phyloP scores from a whole-genome alignment of 2,888 invertebrate genomes.

The Vannuccia rotundouncinata region DNA sequence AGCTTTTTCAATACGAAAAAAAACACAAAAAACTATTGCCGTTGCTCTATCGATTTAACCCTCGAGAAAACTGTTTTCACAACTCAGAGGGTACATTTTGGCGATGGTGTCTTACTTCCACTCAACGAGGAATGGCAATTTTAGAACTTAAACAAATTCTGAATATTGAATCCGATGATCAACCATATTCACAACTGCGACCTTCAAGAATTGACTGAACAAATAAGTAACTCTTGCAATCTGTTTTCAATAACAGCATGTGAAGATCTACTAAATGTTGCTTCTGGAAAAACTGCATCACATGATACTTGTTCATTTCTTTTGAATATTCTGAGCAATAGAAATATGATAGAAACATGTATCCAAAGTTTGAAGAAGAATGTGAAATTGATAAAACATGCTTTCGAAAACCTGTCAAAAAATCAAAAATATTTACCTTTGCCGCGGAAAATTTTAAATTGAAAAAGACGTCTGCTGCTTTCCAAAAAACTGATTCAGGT shows the following conservation, averaged over 20 bases:
- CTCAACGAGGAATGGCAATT: slow-evolving; percentile 37
- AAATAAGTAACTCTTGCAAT: slow-evolving; percentile 16
- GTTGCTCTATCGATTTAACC: slow-evolving; percentile 37
- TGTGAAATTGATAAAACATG: neutral
- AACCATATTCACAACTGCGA: slow-evolving; percentile 11
- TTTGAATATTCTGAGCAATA: slow-evolving; percentile 4
- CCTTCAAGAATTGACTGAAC: slow-evolving; percentile 17
- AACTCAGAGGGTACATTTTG: slow-evolving; percentile 34
- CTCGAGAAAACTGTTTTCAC: slow-evolving; percentile 40
- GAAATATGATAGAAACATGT: neutral
- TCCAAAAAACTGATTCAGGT: neutral
- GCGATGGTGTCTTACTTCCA: slow-evolving; percentile 38
- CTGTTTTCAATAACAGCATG: slow-evolving; percentile 12
- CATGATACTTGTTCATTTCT: neutral
- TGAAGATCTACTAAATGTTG: slow-evolving; percentile 10
- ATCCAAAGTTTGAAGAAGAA: neutral
- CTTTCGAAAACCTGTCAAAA: neutral
- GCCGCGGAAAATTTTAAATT: neutral
- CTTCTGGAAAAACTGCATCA: slow-evolving; percentile 20
- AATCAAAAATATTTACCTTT: neutral
- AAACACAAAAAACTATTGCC: slow-evolving; percentile 32
- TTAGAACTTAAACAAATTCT: slow-evolving; percentile 32
- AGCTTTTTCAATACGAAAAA: slow-evolving; percentile 39
- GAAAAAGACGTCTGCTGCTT: neutral
- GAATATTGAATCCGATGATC: slow-evolving; percentile 22